These are phyloP conservation scores for Platorchestia sp. DNA, from an alignment of 1,140 invertebrate genomes.

Conservation along the genomic window DNA sequence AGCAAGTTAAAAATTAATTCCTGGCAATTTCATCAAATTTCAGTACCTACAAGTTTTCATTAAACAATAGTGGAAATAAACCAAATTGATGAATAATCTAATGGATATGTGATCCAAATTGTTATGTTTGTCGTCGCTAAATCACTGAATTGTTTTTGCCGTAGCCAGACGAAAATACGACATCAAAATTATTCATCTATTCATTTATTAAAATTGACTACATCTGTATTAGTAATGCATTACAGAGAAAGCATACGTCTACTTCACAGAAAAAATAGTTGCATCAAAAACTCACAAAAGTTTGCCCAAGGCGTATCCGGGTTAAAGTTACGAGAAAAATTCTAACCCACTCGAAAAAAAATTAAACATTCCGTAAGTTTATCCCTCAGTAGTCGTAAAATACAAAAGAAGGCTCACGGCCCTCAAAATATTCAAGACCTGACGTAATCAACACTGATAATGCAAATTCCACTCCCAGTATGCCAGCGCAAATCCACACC, in stretches of 20 bases:
- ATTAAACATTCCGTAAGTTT: neutral
- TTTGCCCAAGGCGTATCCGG: neutral
- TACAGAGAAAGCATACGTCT: neutral
- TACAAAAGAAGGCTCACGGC: neutral
- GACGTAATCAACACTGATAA: neutral
- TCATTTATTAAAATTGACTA: too few species aligned
- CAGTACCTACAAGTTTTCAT: too few species aligned
- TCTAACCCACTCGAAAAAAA: neutral
- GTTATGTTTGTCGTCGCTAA: neutral
- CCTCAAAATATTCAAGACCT: neutral
- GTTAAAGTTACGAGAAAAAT: neutral
- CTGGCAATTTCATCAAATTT: neutral
- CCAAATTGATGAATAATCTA: neutral
- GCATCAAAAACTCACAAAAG: neutral
- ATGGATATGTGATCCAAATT: neutral
- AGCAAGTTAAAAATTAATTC: neutral
- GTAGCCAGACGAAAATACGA: neutral
- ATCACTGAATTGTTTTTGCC: neutral
- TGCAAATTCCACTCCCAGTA: too few species aligned
- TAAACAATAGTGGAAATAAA: neutral
- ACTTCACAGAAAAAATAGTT: neutral
- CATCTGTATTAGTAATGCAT: neutral
- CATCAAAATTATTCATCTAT: neutral
- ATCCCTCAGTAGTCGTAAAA: neutral
- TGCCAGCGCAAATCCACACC: conserved; percentile 64